Evolutionary conservation across 2,797 vertebrate genomes (phyloP).

Genomic region (Darevskia nairensis): DNA sequence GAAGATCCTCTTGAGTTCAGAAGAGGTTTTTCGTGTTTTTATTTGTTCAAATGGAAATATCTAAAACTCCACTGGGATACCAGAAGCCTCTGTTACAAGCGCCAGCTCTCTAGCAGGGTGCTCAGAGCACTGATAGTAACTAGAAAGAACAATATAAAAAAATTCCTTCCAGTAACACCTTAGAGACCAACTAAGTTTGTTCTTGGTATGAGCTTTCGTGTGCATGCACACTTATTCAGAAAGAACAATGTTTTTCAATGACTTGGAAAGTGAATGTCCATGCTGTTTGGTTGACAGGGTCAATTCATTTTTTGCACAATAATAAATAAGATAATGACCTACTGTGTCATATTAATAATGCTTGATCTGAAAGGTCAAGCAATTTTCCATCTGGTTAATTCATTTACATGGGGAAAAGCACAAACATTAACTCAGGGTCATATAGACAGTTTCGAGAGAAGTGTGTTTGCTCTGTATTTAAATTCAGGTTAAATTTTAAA

Average conservation of each 20-base stretch:
- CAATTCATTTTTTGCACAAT: background rate
- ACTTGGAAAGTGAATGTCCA: background rate
- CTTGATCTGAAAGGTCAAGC: background rate
- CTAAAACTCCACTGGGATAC: background rate
- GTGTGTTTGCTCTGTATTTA: background rate
- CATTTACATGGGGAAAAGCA: background rate
- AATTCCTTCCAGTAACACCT: too few species aligned
- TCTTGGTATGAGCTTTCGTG: too few species aligned
- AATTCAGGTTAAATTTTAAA: slow-evolving; percentile 3
- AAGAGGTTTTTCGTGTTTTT: background rate
- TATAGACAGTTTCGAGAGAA: background rate
- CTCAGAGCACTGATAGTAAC: background rate
- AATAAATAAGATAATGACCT: background rate
- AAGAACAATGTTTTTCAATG: background rate
- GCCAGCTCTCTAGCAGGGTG: background rate
- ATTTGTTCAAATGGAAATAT: background rate
- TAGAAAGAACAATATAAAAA: background rate
- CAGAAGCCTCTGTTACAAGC: background rate
- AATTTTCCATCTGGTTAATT: slow-evolving; percentile 5
- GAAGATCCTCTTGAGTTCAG: background rate
- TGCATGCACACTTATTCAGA: too few species aligned
- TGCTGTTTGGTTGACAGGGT: background rate
- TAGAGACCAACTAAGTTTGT: too few species aligned
- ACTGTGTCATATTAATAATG: background rate
- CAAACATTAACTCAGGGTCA: background rate